Evolutionary conservation across 1,140 invertebrate genomes (phyloP), one percentile per base, ranked within the genome.

Genomic region (Pogonomyrmex californicus): DNA sequence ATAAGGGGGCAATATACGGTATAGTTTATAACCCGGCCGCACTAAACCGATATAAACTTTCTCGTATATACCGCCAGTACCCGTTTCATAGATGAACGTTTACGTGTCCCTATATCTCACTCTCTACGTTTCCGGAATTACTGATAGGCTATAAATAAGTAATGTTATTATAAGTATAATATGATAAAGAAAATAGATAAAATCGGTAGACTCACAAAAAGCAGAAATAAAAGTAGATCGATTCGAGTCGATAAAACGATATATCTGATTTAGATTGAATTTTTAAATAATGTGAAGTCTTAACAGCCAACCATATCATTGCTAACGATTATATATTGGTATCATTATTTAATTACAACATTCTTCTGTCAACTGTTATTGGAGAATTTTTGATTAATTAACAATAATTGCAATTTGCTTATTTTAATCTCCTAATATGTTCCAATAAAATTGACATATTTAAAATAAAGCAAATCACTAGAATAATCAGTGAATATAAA

Each of bases 141-240:
- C 44, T 62, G 79, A 83, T 83, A 23, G 38, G 38, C 33, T 9
- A 75, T 83, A 83, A 83, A 75, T 83, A 75, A 83, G 12, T 73
- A 51, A 83, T 14, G 76, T 12, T 54, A 14, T 23, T 51, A 47
- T 47, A 75, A 60, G n/a, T 70, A 36, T 70, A 36, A 81, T 70
- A 56, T 44, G 33, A 81, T 70, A 5, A 33, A 60, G 68, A 83
- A 56, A 60, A 62, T 49, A 5, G 56, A 60, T 75, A 3, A 83
- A 62, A 71, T 10, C 12, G 54, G 2, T 54, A 2, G 30, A 36
- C 9, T 56, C 36, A 23, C 17, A 23, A 12, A 79, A 38, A 47
- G 23, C 17, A 12, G 9, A 23, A 36, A 30, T 68, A 6, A 44
- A 81, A 17, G 49, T 41, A 17, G 51, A 70, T 81, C 65, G 65